phyloP scores from a whole-genome alignment of 2,797 vertebrate species.

The Melanotaenia maccullochi region DNA sequence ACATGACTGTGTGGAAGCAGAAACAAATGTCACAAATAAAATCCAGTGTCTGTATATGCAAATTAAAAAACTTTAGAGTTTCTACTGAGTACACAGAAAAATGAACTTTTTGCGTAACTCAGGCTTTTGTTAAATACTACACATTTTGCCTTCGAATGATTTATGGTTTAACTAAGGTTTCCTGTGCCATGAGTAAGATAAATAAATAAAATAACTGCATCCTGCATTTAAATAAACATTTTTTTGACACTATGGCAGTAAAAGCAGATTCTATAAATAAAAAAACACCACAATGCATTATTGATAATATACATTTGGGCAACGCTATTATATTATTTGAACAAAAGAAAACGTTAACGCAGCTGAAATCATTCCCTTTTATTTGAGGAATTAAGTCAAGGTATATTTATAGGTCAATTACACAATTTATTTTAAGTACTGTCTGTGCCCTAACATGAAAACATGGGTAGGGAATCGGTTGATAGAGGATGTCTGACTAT shows the following conservation, averaged over 20 bases:
- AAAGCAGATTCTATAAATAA: not conserved
- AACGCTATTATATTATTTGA: not conserved
- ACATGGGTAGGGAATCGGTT: not conserved
- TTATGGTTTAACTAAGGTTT: not conserved
- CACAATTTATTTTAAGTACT: not conserved
- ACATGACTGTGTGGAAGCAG: not conserved
- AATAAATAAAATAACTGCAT: not conserved
- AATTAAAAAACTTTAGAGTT: not conserved
- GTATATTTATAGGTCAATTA: not conserved
- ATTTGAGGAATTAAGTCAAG: not conserved
- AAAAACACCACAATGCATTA: not conserved
- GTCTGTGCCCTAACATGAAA: not conserved
- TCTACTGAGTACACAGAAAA: not conserved
- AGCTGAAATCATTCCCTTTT: not conserved
- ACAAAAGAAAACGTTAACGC: not conserved
- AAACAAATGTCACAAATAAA: constrained; percentile 2
- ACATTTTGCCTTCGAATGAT: not conserved
- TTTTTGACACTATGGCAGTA: constrained; percentile 10
- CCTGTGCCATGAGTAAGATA: not conserved
- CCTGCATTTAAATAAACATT: constrained; percentile 10
- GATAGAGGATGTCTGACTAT: not conserved
- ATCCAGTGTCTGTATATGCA: not conserved
- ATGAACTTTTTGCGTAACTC: not conserved
- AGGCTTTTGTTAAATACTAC: not conserved
- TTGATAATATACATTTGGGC: not conserved